Conservation (phyloP, 2,888 invertebrate genomes). For the Microdon myrmicae region DNA sequence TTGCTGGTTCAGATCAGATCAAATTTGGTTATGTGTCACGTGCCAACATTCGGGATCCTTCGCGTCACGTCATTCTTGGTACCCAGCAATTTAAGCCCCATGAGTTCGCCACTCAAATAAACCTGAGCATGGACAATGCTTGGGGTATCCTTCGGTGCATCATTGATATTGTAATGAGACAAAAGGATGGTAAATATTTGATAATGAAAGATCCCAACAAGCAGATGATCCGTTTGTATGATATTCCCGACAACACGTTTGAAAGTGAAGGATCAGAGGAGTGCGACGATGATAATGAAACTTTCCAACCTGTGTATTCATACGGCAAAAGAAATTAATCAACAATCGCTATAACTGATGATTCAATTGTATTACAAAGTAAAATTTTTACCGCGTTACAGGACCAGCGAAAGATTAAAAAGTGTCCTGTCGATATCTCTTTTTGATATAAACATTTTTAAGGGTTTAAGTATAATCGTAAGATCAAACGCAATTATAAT, state of each 20-base stretch:
- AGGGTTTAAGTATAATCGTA: too few relatives aligned
- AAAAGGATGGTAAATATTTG: conserved; percentile 94
- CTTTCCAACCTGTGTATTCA: conserved; percentile 65
- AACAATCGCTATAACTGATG: too few relatives aligned
- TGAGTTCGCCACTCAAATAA: conserved; percentile 98
- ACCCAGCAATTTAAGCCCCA: conserved; percentile 98
- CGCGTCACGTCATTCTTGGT: conserved; percentile 95
- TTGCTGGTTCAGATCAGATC: conserved; percentile 96
- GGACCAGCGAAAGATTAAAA: too few relatives aligned
- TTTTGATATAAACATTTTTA: too few relatives aligned
- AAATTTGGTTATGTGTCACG: conserved; percentile 99
- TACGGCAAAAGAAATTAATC: conserved; percentile 51
- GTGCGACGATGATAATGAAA: conserved; percentile 65
- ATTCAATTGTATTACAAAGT: too few relatives aligned
- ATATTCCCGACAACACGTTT: conserved; percentile 98
- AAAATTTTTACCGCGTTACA: too few relatives aligned
- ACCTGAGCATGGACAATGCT: conserved; percentile 98
- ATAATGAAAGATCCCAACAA: conserved; percentile 99
- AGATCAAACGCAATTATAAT: too few relatives aligned
- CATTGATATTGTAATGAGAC: conserved; percentile 96
- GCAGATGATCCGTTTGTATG: conserved; percentile 96
- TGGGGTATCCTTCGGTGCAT: conserved; percentile 99
- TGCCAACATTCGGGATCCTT: conserved; percentile 89
- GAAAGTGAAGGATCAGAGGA: conserved; percentile 94
- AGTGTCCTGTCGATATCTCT: too few relatives aligned